Percentiles rank a stretch among this genome's conserved stretches.
phyloP scores from a whole-genome alignment of 2,797 vertebrate genomes.

The Chelon auratus region DNA sequence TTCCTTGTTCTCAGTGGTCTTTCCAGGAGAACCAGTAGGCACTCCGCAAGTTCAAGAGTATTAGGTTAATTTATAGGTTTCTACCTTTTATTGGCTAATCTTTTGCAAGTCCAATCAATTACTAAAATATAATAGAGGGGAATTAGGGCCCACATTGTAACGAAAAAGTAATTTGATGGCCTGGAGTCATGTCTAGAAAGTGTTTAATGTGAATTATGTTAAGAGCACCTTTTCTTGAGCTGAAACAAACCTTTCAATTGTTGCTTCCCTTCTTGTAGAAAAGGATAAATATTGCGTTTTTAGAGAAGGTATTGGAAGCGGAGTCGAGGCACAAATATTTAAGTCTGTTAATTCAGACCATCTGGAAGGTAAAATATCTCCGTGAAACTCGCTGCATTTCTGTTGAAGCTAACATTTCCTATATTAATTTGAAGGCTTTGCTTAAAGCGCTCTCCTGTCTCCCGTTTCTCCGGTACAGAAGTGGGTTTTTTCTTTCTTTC shows the following conservation, averaged over 20 bases:
- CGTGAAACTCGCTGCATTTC: constrained; percentile 66
- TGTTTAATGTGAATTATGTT: background rate
- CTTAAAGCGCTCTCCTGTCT: constrained; percentile 72
- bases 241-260: constrained; percentile 43
- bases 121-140: background rate
- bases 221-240: constrained; percentile 8
- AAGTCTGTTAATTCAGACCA: constrained; percentile 79
- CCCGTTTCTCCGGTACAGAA: constrained; percentile 61
- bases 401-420: constrained; percentile 83
- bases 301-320: constrained; percentile 44
- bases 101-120: background rate
- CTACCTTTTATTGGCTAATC: background rate
- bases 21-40: background rate
- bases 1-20: constrained; percentile 25
- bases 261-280: constrained; percentile 46
- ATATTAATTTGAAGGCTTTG: constrained; percentile 80
- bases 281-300: constrained; percentile 67
- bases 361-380: constrained; percentile 76
- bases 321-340: constrained; percentile 78
- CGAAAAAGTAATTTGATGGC: background rate
- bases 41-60: background rate
- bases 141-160: background rate
- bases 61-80: background rate
- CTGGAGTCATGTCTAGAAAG: background rate
- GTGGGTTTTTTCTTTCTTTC: constrained; percentile 13